Evolutionary conservation across 2,797 vertebrate species (phyloP).

Genomic region (Eospalax fontanierii): DNA sequence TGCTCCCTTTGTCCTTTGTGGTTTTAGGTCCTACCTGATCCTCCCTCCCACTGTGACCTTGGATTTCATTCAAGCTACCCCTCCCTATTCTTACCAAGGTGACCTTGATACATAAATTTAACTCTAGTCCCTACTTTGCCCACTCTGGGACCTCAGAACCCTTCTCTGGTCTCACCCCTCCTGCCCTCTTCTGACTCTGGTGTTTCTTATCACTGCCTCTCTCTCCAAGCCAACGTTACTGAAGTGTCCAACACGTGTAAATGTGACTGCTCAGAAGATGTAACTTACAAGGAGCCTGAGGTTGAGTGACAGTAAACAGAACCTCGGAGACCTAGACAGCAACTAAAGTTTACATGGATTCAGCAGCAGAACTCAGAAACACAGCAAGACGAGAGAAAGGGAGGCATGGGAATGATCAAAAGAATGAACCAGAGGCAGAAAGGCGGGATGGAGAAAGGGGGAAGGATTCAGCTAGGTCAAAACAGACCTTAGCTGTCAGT

Average conservation of each 20-base stretch:
- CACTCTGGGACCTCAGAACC: neutral
- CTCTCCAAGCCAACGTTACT: slow-evolving; percentile 33
- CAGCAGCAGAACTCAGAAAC: slow-evolving; percentile 54
- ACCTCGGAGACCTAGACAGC: slow-evolving; percentile 78
- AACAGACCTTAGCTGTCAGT: slow-evolving; percentile 61
- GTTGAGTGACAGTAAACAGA: slow-evolving; percentile 81
- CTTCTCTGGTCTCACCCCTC: slow-evolving; percentile 19
- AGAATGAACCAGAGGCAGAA: slow-evolving; percentile 58
- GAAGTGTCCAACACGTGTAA: slow-evolving; percentile 71
- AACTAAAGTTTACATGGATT: slow-evolving; percentile 59
- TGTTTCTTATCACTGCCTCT: slow-evolving; percentile 53
- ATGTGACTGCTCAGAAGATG: slow-evolving; percentile 77
- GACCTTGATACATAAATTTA: slow-evolving; percentile 66
- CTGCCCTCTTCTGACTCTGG: slow-evolving; percentile 30
- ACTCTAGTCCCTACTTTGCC: slow-evolving; percentile 26
- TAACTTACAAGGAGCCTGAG: slow-evolving; percentile 75
- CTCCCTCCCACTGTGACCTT: slow-evolving; percentile 62
- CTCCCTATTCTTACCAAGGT: neutral
- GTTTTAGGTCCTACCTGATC: slow-evolving; percentile 58
- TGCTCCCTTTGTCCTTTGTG: slow-evolving; percentile 68
- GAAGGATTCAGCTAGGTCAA: slow-evolving; percentile 44
- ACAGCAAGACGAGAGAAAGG: slow-evolving; percentile 35
- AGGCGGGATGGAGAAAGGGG: neutral
- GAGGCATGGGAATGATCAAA: slow-evolving; percentile 23
- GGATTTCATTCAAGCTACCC: slow-evolving; percentile 29